These are phyloP conservation scores for Apamea sordens DNA, from an alignment of 2,888 invertebrate species.

Conservation along the genomic window DNA sequence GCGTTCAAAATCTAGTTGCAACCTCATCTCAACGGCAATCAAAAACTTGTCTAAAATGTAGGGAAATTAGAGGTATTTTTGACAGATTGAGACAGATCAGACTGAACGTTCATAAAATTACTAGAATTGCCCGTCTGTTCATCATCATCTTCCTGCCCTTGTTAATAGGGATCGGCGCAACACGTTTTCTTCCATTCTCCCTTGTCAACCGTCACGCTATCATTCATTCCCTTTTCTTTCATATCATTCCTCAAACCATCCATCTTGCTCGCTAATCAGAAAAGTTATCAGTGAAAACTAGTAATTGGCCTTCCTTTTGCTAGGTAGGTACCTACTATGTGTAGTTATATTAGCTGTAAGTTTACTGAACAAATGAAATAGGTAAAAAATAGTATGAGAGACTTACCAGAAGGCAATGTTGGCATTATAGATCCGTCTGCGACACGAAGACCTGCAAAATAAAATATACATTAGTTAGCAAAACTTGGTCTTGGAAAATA, in stretches of 20 bases:
- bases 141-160: background rate
- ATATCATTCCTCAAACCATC: background rate
- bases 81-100: no score
- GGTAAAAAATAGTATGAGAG: background rate
- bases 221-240: background rate
- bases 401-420: slow-evolving; percentile 83
- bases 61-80: no score
- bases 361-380: background rate
- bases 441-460: slow-evolving; percentile 87
- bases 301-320: no score
- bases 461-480: background rate
- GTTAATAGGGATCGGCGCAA: background rate
- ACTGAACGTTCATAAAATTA: no score
- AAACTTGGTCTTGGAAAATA: background rate
- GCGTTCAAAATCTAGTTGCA: no score
- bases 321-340: no score
- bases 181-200: background rate
- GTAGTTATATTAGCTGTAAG: background rate
- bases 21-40: no score
- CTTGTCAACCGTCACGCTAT: background rate
- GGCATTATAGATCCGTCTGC: slow-evolving; percentile 92
- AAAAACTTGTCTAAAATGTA: no score
- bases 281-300: background rate
- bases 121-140: background rate
- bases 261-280: background rate